Evolutionary conservation across 1,140 invertebrate species (phyloP), one percentile per base, ranked within the genome.

Genomic region (Drosophila oshimai): DNA sequence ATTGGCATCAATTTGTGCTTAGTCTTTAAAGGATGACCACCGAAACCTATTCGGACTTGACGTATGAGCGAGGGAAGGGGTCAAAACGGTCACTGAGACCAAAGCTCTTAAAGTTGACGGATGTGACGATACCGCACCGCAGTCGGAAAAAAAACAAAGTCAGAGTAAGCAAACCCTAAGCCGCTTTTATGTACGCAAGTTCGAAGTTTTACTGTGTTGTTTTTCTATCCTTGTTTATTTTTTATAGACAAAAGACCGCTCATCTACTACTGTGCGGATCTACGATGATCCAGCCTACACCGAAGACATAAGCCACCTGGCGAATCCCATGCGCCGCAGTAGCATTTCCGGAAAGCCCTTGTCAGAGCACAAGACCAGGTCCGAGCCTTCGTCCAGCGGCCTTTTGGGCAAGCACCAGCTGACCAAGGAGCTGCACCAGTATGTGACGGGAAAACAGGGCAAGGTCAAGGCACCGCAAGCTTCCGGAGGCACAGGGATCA

Each of bases 201-300:
- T 31, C 2, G 24, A 3, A 28, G 10, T 10, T 44, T 7, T 2
- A 22, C 10, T 20, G 15, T 10, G 15, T 42, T 13, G 6, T 12
- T 24, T 45, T 7, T 12, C 15, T 9, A 34, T 13, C 6, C 5
- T 22, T 18, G 4, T 15, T 42, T 29, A 2, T 31, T 42, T 50
- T 1, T n/a, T n/a, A n/a, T 50, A 91, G 89, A 61, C 71, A 2
- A 91, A 91, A 44, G 87, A 89, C 49, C 81, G 86, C 4, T 78
- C 90, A 10, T 39, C 86, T 0, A 80, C 65, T 0, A 51, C 62
- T 4, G 87, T 91, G 4, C 76, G 90, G 7, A 90, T 90, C 28
- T 86, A 90, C 5, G 90, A 91, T 71, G 90, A 91, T 71, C 90
- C 90, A 1, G 90, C 90, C 18, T 91, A 90, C 33, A 91, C 90